Percentiles rank a stretch among this genome's conserved stretches.
phyloP scores from a whole-genome alignment of 2,888 invertebrate genomes.

The Argyresthia goedartella region DNA sequence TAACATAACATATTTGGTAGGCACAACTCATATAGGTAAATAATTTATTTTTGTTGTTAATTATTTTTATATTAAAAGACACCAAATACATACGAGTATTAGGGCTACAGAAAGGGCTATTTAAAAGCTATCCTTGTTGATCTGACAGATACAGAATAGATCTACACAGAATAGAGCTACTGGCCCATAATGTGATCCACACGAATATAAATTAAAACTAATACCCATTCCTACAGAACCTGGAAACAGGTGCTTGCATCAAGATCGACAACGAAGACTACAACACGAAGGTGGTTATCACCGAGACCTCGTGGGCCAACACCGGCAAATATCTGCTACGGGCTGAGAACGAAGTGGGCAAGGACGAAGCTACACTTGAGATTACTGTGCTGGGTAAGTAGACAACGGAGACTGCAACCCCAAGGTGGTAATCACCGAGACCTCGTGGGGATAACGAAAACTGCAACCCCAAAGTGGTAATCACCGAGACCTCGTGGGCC shows the following conservation, averaged over 20 bases:
- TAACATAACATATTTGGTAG: no score
- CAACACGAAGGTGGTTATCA: constrained; percentile 86
- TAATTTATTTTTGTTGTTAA: no score
- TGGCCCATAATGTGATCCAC: no score
- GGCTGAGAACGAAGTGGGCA: constrained; percentile 93
- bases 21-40: no score
- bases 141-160: no score
- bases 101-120: no score
- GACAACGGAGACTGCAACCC: background rate
- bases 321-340: constrained; percentile 92
- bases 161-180: no score
- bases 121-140: no score
- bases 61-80: no score
- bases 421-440: background rate
- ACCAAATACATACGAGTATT: no score
- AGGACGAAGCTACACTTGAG: constrained; percentile 94
- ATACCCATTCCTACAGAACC: constrained; percentile 39
- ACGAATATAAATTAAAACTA: no score
- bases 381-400: constrained; percentile 82
- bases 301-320: constrained; percentile 85
- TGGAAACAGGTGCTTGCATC: constrained; percentile 76
- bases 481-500: constrained; percentile 85
- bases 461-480: constrained; percentile 88
- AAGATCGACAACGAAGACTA: constrained; percentile 93
- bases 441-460: constrained; percentile 86